Conservation (phyloP, 1,140 invertebrate species). For the Octopus sinensis region DNA sequence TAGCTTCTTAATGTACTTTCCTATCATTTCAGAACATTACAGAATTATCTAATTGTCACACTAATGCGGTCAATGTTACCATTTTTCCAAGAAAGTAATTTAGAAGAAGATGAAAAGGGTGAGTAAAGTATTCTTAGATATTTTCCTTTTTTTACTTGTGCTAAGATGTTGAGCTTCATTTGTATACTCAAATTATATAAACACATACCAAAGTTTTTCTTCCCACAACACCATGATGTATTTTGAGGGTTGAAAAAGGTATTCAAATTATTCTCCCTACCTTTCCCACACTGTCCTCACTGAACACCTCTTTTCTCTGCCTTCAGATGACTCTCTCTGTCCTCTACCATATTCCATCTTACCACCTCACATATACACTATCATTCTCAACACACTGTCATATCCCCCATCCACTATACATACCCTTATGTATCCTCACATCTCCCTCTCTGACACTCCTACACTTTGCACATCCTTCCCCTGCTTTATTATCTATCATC, state of each 20-base stretch:
- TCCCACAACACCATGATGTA: too few relatives aligned
- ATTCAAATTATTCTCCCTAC: background rate
- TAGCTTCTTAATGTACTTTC: too few relatives aligned
- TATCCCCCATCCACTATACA: background rate
- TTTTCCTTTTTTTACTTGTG: too few relatives aligned
- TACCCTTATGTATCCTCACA: background rate
- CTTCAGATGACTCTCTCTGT: background rate
- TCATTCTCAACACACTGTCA: background rate
- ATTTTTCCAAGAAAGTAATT: constrained; percentile 30
- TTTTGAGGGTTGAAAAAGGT: background rate
- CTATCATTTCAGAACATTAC: constrained; percentile 25
- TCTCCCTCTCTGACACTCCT: background rate
- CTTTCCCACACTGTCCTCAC: background rate
- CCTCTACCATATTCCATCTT: background rate
- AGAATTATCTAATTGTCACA: constrained; percentile 31
- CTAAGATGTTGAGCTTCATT: too few relatives aligned
- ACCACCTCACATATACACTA: background rate
- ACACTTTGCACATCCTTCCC: too few relatives aligned
- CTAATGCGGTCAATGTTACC: constrained; percentile 31
- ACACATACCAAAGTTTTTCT: too few relatives aligned
- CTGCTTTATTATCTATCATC: too few relatives aligned
- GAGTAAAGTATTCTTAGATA: background rate
- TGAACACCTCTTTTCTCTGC: background rate
- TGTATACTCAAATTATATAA: too few relatives aligned
- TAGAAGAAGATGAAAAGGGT: constrained; percentile 31